These are phyloP conservation scores for Spodoptera picta DNA, from an alignment of 2,888 invertebrate species.

Conservation along the genomic window DNA sequence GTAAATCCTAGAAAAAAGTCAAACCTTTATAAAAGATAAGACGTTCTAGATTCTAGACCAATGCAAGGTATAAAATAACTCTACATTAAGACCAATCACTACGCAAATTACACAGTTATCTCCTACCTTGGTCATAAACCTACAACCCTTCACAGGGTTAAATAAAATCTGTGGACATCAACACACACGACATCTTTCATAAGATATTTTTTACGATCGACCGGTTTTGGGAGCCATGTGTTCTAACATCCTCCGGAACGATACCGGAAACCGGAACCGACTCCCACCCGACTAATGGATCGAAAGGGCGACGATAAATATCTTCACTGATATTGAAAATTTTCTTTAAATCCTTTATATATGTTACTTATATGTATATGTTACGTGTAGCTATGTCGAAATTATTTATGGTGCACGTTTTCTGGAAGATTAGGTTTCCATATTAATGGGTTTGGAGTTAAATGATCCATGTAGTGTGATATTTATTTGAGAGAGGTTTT, in stretches of 20 bases:
- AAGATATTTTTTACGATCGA: conserved; percentile 55
- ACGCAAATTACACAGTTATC: conserved; percentile 16
- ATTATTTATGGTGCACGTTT: conserved; percentile 44
- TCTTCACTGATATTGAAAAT: conserved; percentile 57
- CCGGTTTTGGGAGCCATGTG: conserved; percentile 51
- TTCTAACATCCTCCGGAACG: conserved; percentile 58
- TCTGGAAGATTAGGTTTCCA: conserved; percentile 32
- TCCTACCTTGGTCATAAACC: conserved; percentile 27
- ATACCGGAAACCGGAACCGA: conserved; percentile 69
- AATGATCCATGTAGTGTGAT: not conserved
- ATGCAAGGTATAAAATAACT: not conserved
- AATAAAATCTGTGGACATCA: conserved; percentile 49
- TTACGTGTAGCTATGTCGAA: not conserved
- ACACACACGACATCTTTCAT: conserved; percentile 39
- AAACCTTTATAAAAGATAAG: no score
- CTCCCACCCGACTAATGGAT: conserved; percentile 68
- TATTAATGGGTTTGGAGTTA: conserved; percentile 32
- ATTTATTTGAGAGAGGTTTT: no score
- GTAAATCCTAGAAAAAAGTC: no score
- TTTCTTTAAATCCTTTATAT: conserved; percentile 50
- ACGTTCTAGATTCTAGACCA: not conserved
- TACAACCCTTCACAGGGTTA: conserved; percentile 37
- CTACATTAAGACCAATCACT: not conserved
- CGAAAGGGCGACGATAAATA: conserved; percentile 66
- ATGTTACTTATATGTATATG: conserved; percentile 20